Base-by-base conservation (phyloP, 2,113 vertebrate species). In the Urocynchramus pylzowi region DNA sequence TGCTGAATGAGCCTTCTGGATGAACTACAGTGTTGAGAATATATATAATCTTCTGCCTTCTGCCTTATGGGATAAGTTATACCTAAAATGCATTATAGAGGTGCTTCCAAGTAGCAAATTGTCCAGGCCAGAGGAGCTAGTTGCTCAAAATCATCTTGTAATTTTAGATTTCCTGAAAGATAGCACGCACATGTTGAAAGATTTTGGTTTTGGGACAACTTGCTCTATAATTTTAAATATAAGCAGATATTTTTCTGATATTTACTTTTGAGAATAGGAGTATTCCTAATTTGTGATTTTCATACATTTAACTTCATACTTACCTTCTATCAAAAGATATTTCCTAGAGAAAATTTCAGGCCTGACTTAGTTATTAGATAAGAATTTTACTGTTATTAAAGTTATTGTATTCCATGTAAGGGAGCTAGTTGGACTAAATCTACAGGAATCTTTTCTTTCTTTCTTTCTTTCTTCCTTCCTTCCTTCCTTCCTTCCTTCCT, bases 401-500 rank as follows among this genome's bases (percentile, higher is more conserved):
- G 7, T 28, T 54, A 9, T 13, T 60, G 14, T 54, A 18, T 50
- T 76, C 16, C 6, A 7, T 35, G 11, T 54, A 70, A 65, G 9
- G 39, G 21, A 60, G 3, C 6, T 68, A 13, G 19, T 73, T 30
- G 24, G 30, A 31, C 10, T 68, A 41, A 63, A 68, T 71, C 9
- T 4, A 10, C 14, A 42, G 19, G 47, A 64, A 35, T 19, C 13
- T 3, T 7, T 9, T 20, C 4, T 3, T 20, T 23, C 8, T 52
- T 30, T 10, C 1, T 9, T 3, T 1, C 20, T 22, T 5, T 8
- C 6, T 17, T 11, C 18, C 9, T 7, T 10, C 19, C 7, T 4
- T 18, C 16, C 8, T 50, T 52, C 6, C 2, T 9, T 3, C 1
- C 19, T 28, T 5, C 6, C 5, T 12, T 28, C 15, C 6, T 27